Evolutionary conservation across 2,797 vertebrate species (phyloP), one percentile per base, ranked within the genome.

Genomic region (Argentina silus): DNA sequence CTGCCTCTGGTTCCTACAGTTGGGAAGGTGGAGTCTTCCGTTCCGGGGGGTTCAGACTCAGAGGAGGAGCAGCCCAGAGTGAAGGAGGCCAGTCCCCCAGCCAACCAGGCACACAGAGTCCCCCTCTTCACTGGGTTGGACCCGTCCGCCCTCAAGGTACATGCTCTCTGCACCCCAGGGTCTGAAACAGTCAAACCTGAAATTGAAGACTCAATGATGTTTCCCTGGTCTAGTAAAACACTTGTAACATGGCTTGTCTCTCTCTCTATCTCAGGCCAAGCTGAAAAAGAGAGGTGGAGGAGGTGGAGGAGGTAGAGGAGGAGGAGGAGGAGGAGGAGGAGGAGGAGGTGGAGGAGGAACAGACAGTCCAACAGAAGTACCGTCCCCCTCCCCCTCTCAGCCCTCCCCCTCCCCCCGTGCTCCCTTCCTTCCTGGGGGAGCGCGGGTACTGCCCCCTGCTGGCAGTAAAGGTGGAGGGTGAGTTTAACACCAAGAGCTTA

Each of bases 71-170:
- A 82, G 56, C 79, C 87, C 0, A 74, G 67, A 72, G 5, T 48
- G 3, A 86, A 86, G 74, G 63, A 73, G 3, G 61, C 68, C 59
- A 51, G 50, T 62, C 81, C 81, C 0, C 83, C 91, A 0, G 43
- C 82, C 15, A 36, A 88, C 10, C 88, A 89, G 3, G 78, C 91
- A 0, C 94, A 94, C 77, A 93, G 93, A 78, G 91, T 95, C 45
- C 89, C 95, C 0, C 17, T 94, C 6, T 96, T 98, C 48, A 94
- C 95, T 3, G 95, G 95, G 12, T 69, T 97, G 85, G 95, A 91
- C 73, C 94, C 93, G 0, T 91, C 93, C 0, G 82, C 71, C 4
- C 91, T 98, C 44, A 93, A 96, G 91, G 97, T 98, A 87, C 59
- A 21, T 0, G 57, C 51, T 53, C 15, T 53, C 51, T 53, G 15